Evolutionary conservation across 2,113 vertebrate species (phyloP).

Genomic region (Petromus typicus): DNA sequence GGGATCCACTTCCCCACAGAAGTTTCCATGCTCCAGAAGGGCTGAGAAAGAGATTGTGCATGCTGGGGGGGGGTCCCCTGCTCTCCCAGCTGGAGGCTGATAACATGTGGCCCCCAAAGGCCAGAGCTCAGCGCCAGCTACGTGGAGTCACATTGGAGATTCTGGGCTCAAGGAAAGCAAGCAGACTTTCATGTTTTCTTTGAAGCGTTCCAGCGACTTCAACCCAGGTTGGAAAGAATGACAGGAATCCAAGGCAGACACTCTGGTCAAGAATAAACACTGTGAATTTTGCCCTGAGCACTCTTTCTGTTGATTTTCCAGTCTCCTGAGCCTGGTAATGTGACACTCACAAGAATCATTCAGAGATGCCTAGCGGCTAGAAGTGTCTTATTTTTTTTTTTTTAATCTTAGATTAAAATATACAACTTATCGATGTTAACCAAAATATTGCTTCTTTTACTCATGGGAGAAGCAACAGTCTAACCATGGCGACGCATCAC

Average conservation of each 20-base stretch:
- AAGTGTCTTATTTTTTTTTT: background rate
- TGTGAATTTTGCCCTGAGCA: background rate
- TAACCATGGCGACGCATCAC: background rate
- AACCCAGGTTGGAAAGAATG: background rate
- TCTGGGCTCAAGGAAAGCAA: background rate
- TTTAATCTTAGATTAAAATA: background rate
- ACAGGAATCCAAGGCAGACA: background rate
- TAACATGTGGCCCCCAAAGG: background rate
- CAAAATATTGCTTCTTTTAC: background rate
- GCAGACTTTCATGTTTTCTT: background rate
- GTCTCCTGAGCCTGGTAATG: rapidly evolving
- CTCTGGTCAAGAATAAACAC: background rate
- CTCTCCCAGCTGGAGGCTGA: background rate
- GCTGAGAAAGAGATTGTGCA: background rate
- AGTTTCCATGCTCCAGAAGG: background rate
- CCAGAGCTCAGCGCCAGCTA: background rate
- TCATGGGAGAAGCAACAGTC: rapidly evolving
- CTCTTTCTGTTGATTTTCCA: background rate
- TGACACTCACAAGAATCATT: background rate
- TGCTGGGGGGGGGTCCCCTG: rapidly evolving
- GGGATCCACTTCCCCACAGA: rapidly evolving
- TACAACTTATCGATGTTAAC: background rate
- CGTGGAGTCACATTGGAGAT: background rate
- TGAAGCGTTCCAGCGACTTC: background rate
- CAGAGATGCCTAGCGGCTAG: no score